These are phyloP conservation scores for Sialis lutaria DNA, from an alignment of 2,888 invertebrate species.

Conservation along the genomic window DNA sequence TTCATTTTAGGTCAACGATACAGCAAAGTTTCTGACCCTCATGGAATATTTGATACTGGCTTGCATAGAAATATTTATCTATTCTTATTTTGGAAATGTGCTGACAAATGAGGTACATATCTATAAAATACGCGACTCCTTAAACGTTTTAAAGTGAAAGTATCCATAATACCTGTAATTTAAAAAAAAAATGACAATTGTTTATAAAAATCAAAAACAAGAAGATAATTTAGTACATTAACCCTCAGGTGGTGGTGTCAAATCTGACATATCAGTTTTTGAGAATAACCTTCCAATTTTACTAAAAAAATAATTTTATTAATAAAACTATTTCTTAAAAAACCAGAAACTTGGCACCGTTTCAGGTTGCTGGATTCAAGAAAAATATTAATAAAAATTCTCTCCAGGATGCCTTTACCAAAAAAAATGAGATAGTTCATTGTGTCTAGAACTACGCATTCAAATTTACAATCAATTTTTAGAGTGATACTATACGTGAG, in stretches of 20 bases:
- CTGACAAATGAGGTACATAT: conserved; percentile 8
- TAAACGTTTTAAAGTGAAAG: too few relatives aligned
- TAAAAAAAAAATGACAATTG: too few relatives aligned
- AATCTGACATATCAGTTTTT: conserved; percentile 1
- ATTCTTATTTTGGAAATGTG: conserved; percentile 10
- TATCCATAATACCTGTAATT: too few relatives aligned
- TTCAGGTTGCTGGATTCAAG: not conserved
- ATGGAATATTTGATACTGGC: conserved; percentile 9
- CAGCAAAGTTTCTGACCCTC: not conserved
- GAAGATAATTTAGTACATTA: too few relatives aligned
- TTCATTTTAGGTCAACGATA: not conserved
- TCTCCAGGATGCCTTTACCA: too few relatives aligned
- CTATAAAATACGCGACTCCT: not conserved
- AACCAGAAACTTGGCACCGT: not conserved
- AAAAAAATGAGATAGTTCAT: too few relatives aligned
- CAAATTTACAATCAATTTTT: not conserved
- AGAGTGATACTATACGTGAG: conserved; percentile 7
- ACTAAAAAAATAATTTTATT: not conserved
- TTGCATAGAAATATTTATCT: conserved; percentile 8
- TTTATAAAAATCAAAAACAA: too few relatives aligned
- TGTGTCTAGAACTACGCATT: too few relatives aligned
- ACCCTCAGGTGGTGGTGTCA: too few relatives aligned
- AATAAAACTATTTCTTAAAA: not conserved
- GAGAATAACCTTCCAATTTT: not conserved
- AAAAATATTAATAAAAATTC: too few relatives aligned